Conservation (phyloP, 1,140 invertebrate genomes). For the Apis florea region DNA sequence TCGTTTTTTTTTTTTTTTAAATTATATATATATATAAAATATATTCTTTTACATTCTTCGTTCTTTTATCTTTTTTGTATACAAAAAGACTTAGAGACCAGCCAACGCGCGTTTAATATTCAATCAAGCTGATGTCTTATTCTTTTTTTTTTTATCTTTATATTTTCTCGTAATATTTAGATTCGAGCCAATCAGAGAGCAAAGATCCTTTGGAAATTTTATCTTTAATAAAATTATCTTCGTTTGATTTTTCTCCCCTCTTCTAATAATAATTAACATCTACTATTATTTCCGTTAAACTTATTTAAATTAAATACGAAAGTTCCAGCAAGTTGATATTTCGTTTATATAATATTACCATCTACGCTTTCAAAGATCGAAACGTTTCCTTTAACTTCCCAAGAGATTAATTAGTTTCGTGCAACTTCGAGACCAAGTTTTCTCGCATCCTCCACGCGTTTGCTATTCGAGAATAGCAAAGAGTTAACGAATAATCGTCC, state of each 20-base stretch:
- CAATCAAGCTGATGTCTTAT: background rate
- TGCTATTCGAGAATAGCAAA: too few species aligned
- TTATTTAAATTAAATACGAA: background rate
- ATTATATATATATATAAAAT: background rate
- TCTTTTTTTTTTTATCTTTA: background rate
- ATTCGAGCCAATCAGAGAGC: background rate
- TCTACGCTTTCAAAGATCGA: background rate
- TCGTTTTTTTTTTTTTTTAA: conserved; percentile 16
- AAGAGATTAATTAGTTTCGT: too few species aligned
- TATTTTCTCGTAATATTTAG: background rate
- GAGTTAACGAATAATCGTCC: too few species aligned
- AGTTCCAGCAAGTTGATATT: background rate
- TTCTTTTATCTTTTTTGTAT: background rate
- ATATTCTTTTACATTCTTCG: background rate
- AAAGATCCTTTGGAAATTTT: background rate
- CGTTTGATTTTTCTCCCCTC: too few species aligned
- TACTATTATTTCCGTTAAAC: background rate
- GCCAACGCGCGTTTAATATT: conserved; percentile 13
- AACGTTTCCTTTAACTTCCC: background rate
- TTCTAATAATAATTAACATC: too few species aligned
- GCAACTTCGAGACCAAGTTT: too few species aligned
- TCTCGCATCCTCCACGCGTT: too few species aligned
- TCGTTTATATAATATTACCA: too few species aligned
- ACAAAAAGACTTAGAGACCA: conserved; percentile 20
- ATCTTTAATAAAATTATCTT: too few species aligned